These are phyloP conservation scores for Oscheius sp. DNA, from an alignment of 2,888 invertebrate genomes.

Conservation along the genomic window DNA sequence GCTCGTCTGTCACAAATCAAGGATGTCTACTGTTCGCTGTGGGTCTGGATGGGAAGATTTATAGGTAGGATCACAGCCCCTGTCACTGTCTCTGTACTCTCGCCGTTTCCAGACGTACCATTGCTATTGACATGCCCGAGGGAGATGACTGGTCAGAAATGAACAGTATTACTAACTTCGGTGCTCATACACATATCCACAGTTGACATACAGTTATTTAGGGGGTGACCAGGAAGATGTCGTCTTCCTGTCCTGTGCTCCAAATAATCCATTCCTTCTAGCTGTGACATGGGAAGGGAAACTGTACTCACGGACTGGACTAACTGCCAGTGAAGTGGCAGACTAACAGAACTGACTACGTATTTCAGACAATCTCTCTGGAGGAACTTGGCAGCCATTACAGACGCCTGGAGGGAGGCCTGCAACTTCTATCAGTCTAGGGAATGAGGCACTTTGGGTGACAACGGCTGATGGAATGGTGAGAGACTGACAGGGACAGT, in stretches of 20 bases:
- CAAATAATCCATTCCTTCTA: slow-evolving; percentile 40
- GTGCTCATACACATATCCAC: neutral
- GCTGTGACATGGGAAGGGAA: slow-evolving; percentile 55
- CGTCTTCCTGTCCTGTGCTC: slow-evolving; percentile 41
- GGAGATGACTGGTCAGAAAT: slow-evolving; percentile 9
- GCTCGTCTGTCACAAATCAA: slow-evolving; percentile 39
- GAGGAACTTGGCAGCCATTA: slow-evolving; percentile 40
- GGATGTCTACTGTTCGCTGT: slow-evolving; percentile 45
- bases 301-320: slow-evolving; percentile 43
- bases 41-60: slow-evolving; percentile 46
- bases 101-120: slow-evolving; percentile 4
- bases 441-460: slow-evolving; percentile 45
- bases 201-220: neutral
- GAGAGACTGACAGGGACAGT: neutral
- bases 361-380: slow-evolving; percentile 20
- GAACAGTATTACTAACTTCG: slow-evolving; percentile 8
- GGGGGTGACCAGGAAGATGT: slow-evolving; percentile 45
- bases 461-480: slow-evolving; percentile 48
- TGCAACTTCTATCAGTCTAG: slow-evolving; percentile 42
- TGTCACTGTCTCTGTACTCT: too few species aligned
- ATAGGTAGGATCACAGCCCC: slow-evolving; percentile 17
- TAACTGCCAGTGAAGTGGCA: slow-evolving; percentile 5
- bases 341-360: neutral
- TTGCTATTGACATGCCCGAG: slow-evolving; percentile 10
- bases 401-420: slow-evolving; percentile 41